Evolutionary conservation across 1,140 invertebrate genomes (phyloP).

Genomic region (Atta cephalotes): DNA sequence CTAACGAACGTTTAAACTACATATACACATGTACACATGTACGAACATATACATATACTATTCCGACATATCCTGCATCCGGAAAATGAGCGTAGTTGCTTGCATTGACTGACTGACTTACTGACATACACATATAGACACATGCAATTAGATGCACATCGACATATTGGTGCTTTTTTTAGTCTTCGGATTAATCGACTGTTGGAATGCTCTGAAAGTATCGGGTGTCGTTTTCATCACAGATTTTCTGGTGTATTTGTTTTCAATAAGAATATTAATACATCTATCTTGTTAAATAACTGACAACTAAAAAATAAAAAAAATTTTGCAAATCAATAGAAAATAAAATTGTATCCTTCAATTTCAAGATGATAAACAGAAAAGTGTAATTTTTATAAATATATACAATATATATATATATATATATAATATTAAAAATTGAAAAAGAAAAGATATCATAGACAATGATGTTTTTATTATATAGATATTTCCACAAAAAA

Average conservation of each 20-base stretch:
- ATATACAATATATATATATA: neutral
- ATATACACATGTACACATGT: too few relatives aligned
- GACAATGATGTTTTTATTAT: neutral
- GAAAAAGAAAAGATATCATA: neutral
- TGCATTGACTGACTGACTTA: neutral
- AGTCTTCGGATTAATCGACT: neutral
- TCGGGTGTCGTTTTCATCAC: neutral
- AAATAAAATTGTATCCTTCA: too few relatives aligned
- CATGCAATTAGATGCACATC: neutral
- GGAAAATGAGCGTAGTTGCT: constrained; percentile 25
- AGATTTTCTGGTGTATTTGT: neutral
- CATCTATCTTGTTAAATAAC: neutral
- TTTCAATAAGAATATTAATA: neutral
- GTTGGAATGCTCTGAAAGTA: neutral
- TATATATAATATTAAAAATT: neutral
- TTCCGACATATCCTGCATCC: neutral
- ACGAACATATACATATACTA: neutral
- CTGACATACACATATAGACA: constrained; percentile 26
- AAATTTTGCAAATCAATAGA: too few relatives aligned
- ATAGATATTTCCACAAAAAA: neutral
- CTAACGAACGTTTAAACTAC: constrained; percentile 53
- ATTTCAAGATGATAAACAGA: too few relatives aligned
- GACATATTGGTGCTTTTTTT: neutral
- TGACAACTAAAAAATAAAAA: too few relatives aligned
- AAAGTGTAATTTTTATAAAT: neutral